Base-by-base conservation (phyloP, 37 sponge, comb jelly and placozoan genomes). In the Theonella swinhoei region DNA sequence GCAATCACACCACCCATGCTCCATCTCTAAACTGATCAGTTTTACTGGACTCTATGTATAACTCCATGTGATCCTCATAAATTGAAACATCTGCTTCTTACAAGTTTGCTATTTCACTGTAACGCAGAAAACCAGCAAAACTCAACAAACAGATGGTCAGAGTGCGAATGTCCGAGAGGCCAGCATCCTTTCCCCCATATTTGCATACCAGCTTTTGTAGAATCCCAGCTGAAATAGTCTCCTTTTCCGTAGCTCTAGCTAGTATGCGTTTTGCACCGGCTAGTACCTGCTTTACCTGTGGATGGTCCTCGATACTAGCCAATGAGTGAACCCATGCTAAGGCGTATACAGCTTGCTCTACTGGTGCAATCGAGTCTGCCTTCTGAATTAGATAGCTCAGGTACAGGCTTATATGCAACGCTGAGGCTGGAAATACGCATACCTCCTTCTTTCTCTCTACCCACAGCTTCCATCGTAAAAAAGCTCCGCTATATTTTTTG, bases 401-500 rank as follows among this genome's bases (percentile, higher is more conserved):
- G 59, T 84, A 84, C 34, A 84, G 77, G 29, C 68, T 77, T 42
- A 84, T 19, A 40, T 75, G 66, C 9, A 47, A 39, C 8, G 41
- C 36, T 47, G 23, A 35, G 30, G 34, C 68, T 23, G 77, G 85
- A 71, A 80, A 77, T n/a, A 30, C 42, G n/a, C 26, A 28, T 31
- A 68, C 68, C 38, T 33, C 63, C 19, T 29, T 30, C 59, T 72
- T 70, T 25, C 72, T 47, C 23, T 33, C 42, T 22, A 68, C 77
- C 85, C 85, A 84, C 47, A 23, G 32, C 85, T 74, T 75, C 76
- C 77, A 84, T 30, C 85, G 42, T 24, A 28, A 31, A 33, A 76
- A 84, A 41, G 85, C 85, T 19, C 77, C 77, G 39, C 24, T 24
- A 37, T 84, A 84, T 59, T 84, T 84, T 34, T 76, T 84, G n/a